Percentiles rank a stretch among this genome's conserved stretches.
These are phyloP conservation scores for Zootoca vivipara DNA, from an alignment of 2,113 vertebrate genomes.

Conservation along the genomic window DNA sequence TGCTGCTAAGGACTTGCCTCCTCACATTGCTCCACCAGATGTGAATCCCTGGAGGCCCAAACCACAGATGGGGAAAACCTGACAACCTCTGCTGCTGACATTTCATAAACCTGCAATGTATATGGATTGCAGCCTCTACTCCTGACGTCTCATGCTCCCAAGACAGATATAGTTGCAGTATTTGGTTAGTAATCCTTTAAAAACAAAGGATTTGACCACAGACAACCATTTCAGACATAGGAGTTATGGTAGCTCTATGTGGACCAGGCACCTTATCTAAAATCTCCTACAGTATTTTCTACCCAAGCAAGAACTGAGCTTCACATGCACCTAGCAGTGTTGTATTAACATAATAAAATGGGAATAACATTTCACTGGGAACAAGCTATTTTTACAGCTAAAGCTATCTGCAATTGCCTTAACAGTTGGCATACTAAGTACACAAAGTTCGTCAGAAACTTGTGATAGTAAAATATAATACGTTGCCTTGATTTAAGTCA, in stretches of 20 bases:
- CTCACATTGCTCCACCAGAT: background rate
- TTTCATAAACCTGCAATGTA: background rate
- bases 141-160: background rate
- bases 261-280: constrained; percentile 18
- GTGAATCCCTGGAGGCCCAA: background rate
- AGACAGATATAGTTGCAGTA: background rate
- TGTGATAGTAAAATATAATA: constrained; percentile 32
- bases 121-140: background rate
- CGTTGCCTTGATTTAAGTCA: constrained; percentile 15
- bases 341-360: constrained; percentile 7
- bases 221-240: background rate
- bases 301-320: background rate
- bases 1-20: background rate
- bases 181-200: background rate
- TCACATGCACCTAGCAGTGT: constrained; percentile 1
- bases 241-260: background rate
- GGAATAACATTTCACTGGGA: background rate
- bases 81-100: background rate
- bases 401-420: constrained; percentile 36
- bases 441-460: constrained; percentile 3
- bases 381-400: constrained; percentile 29
- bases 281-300: background rate
- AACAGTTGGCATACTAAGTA: constrained; percentile 33
- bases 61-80: background rate
- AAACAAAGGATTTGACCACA: background rate